Evolutionary conservation across 1,140 invertebrate species (phyloP), one percentile per base, ranked within the genome.

Genomic region (Homalodisca vitripennis): DNA sequence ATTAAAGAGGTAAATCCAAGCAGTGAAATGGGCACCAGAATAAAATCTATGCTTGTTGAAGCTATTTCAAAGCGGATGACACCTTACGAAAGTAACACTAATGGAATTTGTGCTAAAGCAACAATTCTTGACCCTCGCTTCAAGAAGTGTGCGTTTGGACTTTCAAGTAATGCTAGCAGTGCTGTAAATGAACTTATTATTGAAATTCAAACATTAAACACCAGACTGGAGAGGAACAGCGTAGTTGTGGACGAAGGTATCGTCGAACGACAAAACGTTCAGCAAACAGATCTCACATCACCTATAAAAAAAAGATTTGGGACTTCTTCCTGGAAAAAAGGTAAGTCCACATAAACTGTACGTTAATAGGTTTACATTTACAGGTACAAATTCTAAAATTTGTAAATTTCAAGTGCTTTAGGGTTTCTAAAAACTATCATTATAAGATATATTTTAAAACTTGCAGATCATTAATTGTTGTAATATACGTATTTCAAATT

Each of bases 61-160:
- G 17, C 34, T 24, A 32, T 34, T 64, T 31, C 31, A 26, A 64
- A 41, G 3, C 3, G 62, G 20, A n/a, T 64, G 62, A 41, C 29
- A 24, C 31, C 62, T 20, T 64, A 2, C 34, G 62, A 64, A 64
- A 64, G 12, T n/a, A 22, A 64, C 62, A 64, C 3, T n/a, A n/a
- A 64, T 29, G 13, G n/a, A 34, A 3, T 34, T 12, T 64, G 57
- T 30, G 57, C 62, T 3, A 64, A 64, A 26, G 29, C 62, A 2
- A 64, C 62, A 17, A 34, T 64, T 34, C 34, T 64, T 20, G 62
- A 64, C 20, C 62, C 62, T n/a, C 3, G 62, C 10, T 64, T 64
- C 24, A 64, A 34, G 24, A 64, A 64, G 27, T 34, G 12, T 64
- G 29, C 3, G 17, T 41, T 41, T 17, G 34, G 34, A 10, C 34